These are phyloP conservation scores for Lumbricus terrestris DNA, from an alignment of 2,888 invertebrate species.

Conservation along the genomic window DNA sequence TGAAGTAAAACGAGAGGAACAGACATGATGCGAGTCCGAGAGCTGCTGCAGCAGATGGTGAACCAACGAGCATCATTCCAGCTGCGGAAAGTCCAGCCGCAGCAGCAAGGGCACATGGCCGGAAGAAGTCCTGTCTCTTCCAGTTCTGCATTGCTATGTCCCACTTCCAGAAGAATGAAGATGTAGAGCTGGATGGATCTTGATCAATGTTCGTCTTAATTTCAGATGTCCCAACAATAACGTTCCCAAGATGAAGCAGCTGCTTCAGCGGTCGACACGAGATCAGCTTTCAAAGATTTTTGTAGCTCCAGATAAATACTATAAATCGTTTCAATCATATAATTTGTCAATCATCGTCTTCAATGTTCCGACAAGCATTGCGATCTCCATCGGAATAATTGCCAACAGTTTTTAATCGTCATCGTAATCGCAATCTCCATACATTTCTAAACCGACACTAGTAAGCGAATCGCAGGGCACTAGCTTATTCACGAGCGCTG, in stretches of 20 bases:
- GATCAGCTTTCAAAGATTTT: too few relatives aligned
- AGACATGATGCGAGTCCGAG: constrained; percentile 25
- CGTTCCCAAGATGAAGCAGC: too few relatives aligned
- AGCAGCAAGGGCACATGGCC: constrained; percentile 21
- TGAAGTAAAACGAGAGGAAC: not conserved
- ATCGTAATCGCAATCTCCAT: too few relatives aligned
- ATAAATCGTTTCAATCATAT: not conserved
- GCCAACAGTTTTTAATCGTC: not conserved
- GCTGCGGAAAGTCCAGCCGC: constrained; percentile 16
- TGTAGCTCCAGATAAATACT: not conserved
- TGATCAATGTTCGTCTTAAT: not conserved
- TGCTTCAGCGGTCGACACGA: not conserved
- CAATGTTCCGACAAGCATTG: not conserved
- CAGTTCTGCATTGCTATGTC: constrained; percentile 3
- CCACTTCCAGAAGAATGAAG: not conserved
- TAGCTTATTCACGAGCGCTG: too few relatives aligned
- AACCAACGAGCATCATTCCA: constrained; percentile 24
- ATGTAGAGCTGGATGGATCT: not conserved
- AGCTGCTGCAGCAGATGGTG: constrained; percentile 8
- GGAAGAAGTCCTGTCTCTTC: constrained; percentile 14
- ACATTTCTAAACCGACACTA: too few relatives aligned
- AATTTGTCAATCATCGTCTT: not conserved
- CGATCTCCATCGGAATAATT: not conserved
- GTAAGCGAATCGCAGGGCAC: too few relatives aligned
- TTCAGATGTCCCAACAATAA: too few relatives aligned